Conservation (phyloP, 2,113 vertebrate genomes). For the Diadophis punctatus region DNA sequence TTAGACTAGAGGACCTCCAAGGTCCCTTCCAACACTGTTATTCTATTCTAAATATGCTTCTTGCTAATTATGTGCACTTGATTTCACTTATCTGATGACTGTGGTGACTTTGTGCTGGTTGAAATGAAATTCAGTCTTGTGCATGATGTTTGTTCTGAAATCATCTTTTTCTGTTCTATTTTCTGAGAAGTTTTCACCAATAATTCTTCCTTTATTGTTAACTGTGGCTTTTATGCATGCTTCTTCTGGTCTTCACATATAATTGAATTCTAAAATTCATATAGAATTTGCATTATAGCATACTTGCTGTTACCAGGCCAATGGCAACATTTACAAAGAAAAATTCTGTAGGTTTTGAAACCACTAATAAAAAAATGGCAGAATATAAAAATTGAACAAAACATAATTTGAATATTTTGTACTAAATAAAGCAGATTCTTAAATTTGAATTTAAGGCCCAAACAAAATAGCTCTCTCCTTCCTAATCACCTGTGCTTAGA, state of each 20-base stretch:
- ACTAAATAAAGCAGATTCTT: background rate
- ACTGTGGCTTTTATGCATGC: conserved; percentile 1
- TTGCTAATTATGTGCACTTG: background rate
- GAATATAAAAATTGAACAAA: background rate
- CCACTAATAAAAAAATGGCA: background rate
- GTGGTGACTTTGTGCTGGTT: background rate
- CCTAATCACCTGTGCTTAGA: background rate
- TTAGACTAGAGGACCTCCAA: too few relatives aligned
- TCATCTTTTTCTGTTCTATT: background rate
- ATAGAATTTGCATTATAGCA: background rate
- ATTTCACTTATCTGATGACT: background rate
- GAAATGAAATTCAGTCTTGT: background rate
- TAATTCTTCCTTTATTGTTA: background rate
- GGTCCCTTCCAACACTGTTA: too few relatives aligned
- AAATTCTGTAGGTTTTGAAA: background rate
- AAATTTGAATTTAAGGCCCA: background rate
- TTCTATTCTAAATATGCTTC: too few relatives aligned
- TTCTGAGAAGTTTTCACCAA: background rate
- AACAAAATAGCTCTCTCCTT: background rate
- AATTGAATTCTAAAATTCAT: background rate
- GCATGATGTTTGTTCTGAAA: background rate
- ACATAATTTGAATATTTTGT: background rate
- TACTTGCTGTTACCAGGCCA: background rate
- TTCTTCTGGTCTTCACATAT: background rate
- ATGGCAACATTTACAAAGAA: background rate